Evolutionary conservation across 2,888 invertebrate species (phyloP).

Genomic region (Ametastegia equiseti): DNA sequence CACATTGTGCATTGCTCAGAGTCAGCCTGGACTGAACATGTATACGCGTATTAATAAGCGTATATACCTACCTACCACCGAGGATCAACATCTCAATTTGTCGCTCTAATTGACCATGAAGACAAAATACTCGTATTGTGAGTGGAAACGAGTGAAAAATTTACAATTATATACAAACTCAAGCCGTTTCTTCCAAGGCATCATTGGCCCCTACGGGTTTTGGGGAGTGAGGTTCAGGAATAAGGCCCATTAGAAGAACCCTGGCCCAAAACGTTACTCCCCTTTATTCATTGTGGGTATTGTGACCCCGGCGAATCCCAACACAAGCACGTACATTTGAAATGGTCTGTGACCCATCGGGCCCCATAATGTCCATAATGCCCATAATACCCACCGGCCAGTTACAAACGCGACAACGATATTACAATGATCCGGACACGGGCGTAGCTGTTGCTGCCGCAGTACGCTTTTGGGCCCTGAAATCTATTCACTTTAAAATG

Average conservation of each 20-base stretch:
- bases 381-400: slow-evolving; percentile 58
- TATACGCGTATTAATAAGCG: background rate
- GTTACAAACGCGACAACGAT: slow-evolving; percentile 67
- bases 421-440: slow-evolving; percentile 64
- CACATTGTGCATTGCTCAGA: slow-evolving; percentile 12
- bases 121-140: background rate
- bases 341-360: slow-evolving; percentile 30
- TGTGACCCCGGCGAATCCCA: slow-evolving; percentile 59
- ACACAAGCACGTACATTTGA: slow-evolving; percentile 64
- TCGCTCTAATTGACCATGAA: background rate
- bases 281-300: slow-evolving; percentile 62
- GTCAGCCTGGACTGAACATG: no score
- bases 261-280: slow-evolving; percentile 60
- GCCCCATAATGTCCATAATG: slow-evolving; percentile 32
- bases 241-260: slow-evolving; percentile 51
- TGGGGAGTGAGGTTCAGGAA: slow-evolving; percentile 32
- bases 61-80: no score
- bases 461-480: background rate
- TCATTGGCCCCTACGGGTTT: background rate
- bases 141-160: background rate
- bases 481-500: slow-evolving; percentile 29
- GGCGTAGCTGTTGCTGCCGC: background rate
- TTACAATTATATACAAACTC: background rate
- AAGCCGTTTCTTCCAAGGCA: background rate
- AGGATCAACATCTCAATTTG: no score